phyloP scores from a whole-genome alignment of 2,797 vertebrate genomes.

The Macroramphosus scolopax region DNA sequence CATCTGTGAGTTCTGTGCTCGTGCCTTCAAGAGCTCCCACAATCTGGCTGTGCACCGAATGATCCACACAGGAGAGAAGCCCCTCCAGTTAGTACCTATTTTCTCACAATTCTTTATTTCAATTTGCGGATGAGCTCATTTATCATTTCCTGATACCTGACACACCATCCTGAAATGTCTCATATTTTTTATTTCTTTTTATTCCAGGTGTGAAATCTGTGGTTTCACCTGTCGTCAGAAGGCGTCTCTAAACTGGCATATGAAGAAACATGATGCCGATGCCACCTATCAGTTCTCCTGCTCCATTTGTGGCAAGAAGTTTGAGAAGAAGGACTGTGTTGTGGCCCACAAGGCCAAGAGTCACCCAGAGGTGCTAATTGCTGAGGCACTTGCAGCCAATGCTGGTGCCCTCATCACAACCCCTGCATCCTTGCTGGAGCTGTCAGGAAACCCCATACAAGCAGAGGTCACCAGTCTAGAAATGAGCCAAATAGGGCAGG shows the following conservation, averaged over 20 bases:
- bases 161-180: no score
- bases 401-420: slow-evolving; percentile 92
- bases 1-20: slow-evolving; percentile 97
- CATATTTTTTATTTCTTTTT: no score
- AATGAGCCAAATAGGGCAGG: slow-evolving; percentile 50
- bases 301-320: slow-evolving; percentile 97
- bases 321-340: slow-evolving; percentile 99
- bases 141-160: no score
- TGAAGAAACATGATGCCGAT: slow-evolving; percentile 97
- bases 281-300: slow-evolving; percentile 97
- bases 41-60: slow-evolving; percentile 97
- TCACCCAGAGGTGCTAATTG: slow-evolving; percentile 92
- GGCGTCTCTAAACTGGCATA: slow-evolving; percentile 98
- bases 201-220: slow-evolving; percentile 97
- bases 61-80: slow-evolving; percentile 99
- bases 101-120: not conserved
- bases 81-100: slow-evolving; percentile 87
- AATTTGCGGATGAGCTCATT: no score
- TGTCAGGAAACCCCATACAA: slow-evolving; percentile 57
- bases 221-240: slow-evolving; percentile 98
- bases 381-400: slow-evolving; percentile 93
- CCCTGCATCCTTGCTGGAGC: slow-evolving; percentile 84
- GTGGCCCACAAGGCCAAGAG: slow-evolving; percentile 94
- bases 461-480: slow-evolving; percentile 46
- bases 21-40: slow-evolving; percentile 98